These are phyloP conservation scores for Cephus nigrinus DNA, from an alignment of 2,888 invertebrate species.

Conservation along the genomic window DNA sequence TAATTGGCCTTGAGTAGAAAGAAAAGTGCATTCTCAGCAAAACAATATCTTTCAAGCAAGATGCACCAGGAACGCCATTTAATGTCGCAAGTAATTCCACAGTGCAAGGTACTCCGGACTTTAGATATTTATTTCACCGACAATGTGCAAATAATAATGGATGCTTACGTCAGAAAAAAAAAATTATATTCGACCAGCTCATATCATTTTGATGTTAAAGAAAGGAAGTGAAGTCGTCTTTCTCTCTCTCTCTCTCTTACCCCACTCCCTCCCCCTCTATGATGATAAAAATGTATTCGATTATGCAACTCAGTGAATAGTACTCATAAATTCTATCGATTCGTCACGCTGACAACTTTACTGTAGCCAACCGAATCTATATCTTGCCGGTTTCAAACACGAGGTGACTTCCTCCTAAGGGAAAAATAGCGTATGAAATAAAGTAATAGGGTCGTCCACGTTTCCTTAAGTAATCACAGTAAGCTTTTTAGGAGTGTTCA, in stretches of 20 bases:
- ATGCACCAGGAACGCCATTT: background rate
- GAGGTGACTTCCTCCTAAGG: background rate
- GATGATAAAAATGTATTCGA: background rate
- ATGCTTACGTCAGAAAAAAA: background rate
- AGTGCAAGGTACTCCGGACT: background rate
- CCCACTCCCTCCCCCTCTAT: background rate
- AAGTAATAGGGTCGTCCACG: background rate
- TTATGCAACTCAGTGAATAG: background rate
- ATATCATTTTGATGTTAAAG: background rate
- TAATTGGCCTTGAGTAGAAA: background rate
- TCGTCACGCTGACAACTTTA: background rate
- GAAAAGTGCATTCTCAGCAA: background rate
- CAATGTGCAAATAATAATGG: background rate
- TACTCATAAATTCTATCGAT: background rate
- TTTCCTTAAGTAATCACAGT: background rate
- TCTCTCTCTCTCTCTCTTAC: no score
- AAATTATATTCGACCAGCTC: background rate
- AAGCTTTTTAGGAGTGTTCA: background rate
- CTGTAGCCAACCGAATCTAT: background rate
- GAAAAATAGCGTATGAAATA: background rate
- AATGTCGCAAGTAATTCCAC: background rate
- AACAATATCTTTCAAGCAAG: background rate
- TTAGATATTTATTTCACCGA: background rate
- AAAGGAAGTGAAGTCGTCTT: background rate
- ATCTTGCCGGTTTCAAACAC: background rate